Conservation (phyloP, 2,113 vertebrate genomes). For the Macheiramphus alcinus region DNA sequence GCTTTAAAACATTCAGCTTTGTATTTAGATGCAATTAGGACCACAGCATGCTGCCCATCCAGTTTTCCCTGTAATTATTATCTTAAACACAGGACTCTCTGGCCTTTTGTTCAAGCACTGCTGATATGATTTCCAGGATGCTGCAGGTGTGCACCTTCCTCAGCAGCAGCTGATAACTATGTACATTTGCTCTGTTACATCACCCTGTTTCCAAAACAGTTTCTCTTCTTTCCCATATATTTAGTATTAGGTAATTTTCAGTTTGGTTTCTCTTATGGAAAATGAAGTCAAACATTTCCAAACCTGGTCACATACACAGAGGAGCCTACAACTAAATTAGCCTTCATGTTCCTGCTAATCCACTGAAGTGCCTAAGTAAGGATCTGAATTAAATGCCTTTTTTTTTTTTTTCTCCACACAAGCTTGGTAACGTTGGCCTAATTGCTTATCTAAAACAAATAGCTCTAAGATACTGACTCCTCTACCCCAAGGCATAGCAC, state of each 20-base stretch:
- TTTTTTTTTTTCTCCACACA: not conserved
- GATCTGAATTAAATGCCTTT: not conserved
- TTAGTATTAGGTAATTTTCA: not conserved
- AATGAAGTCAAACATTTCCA: not conserved
- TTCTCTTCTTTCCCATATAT: not conserved
- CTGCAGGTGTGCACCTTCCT: slow-evolving; percentile 16
- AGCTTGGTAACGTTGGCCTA: not conserved
- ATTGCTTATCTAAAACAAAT: slow-evolving; percentile 27
- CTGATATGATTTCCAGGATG: slow-evolving; percentile 25
- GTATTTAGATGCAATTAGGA: slow-evolving; percentile 61
- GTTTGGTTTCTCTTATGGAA: not conserved
- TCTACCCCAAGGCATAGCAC: not conserved
- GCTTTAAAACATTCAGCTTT: not conserved
- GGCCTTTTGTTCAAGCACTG: slow-evolving; percentile 1
- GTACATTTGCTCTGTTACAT: not conserved
- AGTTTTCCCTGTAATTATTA: slow-evolving; percentile 55
- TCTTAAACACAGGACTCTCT: slow-evolving; percentile 23
- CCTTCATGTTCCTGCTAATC: not conserved
- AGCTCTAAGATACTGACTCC: not conserved
- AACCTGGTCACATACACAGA: not conserved
- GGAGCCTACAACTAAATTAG: not conserved
- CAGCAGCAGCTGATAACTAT: not conserved
- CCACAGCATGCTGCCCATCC: not conserved
- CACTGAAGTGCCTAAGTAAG: not conserved
- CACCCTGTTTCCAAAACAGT: not conserved